These are phyloP conservation scores for Odontothrips loti DNA, from an alignment of 2,888 invertebrate genomes.

Conservation along the genomic window DNA sequence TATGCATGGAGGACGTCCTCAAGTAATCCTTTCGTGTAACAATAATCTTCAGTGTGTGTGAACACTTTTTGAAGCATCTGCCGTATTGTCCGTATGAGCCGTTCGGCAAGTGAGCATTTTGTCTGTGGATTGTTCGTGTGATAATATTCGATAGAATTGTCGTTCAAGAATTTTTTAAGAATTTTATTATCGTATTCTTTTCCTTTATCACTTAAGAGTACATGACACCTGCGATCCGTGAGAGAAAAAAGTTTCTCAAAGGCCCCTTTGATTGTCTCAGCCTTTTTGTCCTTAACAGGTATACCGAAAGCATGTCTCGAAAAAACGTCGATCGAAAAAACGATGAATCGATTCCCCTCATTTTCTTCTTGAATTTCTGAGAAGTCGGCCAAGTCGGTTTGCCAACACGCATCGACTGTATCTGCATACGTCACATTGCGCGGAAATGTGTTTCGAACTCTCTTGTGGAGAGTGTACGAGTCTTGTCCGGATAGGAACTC, in stretches of 20 bases:
- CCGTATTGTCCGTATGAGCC: slow-evolving; percentile 42
- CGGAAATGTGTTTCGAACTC: background rate
- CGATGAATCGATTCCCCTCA: background rate
- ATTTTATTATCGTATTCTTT: background rate
- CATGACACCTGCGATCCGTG: background rate
- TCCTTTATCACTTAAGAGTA: background rate
- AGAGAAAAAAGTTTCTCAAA: slow-evolving; percentile 9
- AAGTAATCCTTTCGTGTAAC: slow-evolving; percentile 40
- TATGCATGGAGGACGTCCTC: slow-evolving; percentile 39
- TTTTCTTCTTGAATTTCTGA: background rate
- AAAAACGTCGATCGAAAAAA: background rate
- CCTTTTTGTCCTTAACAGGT: background rate
- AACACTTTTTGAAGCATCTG: slow-evolving; percentile 41
- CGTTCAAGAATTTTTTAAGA: slow-evolving; percentile 32
- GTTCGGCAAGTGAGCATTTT: slow-evolving; percentile 42
- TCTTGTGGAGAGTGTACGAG: background rate
- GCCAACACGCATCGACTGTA: background rate
- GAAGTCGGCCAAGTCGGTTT: background rate
- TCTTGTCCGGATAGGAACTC: background rate
- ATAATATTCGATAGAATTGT: slow-evolving; percentile 38
- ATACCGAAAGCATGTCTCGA: background rate
- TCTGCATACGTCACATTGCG: background rate
- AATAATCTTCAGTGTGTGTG: slow-evolving; percentile 37
- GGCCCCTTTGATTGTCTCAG: slow-evolving; percentile 11
- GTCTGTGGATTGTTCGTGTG: slow-evolving; percentile 39